Percentiles rank a stretch among this genome's conserved stretches.
These are phyloP conservation scores for Sarcophaga variegata DNA, from an alignment of 2,888 invertebrate species.

Conservation along the genomic window DNA sequence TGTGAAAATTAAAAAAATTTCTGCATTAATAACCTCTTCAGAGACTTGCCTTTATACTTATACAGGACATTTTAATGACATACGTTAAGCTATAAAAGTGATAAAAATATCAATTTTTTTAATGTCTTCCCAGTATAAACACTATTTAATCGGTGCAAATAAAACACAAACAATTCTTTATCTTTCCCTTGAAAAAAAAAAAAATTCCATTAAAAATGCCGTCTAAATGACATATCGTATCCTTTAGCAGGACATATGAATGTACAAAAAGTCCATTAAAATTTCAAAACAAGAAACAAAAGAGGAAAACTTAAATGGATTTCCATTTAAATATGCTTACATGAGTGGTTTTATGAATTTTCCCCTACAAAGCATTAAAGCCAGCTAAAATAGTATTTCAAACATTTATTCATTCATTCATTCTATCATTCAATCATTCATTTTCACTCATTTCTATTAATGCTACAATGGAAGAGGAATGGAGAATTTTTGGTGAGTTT, in stretches of 20 bases:
- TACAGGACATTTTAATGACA: too few species aligned
- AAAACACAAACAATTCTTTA: neutral
- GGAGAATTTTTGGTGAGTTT: slow-evolving; percentile 8
- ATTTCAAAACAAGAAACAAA: slow-evolving; percentile 26
- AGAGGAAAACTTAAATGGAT: slow-evolving; percentile 53
- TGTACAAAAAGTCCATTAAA: slow-evolving; percentile 59
- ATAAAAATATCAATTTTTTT: too few species aligned
- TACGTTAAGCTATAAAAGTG: too few species aligned
- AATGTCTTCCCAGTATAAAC: too few species aligned
- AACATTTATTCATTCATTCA: too few species aligned
- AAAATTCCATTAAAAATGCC: slow-evolving; percentile 43
- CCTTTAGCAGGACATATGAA: slow-evolving; percentile 46
- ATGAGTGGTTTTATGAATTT: slow-evolving; percentile 58
- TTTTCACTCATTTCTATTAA: neutral
- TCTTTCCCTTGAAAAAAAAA: neutral
- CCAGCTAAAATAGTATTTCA: neutral
- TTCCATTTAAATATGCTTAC: slow-evolving; percentile 42
- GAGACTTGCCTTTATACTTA: too few species aligned
- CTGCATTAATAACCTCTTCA: too few species aligned
- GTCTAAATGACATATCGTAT: slow-evolving; percentile 34
- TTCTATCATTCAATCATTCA: neutral
- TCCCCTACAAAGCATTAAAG: slow-evolving; percentile 22
- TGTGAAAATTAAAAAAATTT: too few species aligned
- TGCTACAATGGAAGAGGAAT: neutral
- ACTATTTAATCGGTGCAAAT: neutral